Percentiles rank a stretch among this genome's conserved stretches.
Conservation (phyloP, 2,113 vertebrate species). For the Leiothrix lutea region DNA sequence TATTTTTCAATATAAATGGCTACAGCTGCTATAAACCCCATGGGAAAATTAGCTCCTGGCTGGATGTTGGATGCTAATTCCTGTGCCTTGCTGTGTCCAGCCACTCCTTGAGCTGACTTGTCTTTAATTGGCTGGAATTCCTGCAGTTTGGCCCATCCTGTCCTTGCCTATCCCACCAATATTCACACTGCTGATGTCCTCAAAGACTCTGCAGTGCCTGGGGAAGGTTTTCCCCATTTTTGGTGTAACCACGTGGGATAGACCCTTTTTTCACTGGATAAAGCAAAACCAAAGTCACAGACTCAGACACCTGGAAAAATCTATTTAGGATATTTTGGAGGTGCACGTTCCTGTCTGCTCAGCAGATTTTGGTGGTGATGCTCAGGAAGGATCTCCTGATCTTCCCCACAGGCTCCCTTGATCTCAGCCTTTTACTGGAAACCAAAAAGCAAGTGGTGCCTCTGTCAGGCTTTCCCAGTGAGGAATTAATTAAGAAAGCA, state of each 20-base stretch:
- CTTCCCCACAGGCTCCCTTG: neutral
- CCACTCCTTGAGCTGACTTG: neutral
- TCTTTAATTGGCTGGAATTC: neutral
- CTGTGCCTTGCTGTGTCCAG: neutral
- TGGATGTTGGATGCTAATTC: neutral
- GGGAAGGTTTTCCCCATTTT: neutral
- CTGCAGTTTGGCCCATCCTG: neutral
- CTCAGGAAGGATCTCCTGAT: neutral
- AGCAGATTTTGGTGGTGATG: neutral
- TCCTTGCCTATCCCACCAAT: fast-evolving
- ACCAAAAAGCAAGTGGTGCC: neutral
- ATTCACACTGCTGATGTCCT: neutral
- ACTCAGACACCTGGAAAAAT: neutral
- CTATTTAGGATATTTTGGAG: neutral
- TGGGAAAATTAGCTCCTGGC: fast-evolving
- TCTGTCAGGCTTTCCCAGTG: neutral
- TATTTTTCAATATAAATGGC: fast-evolving
- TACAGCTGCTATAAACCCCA: fast-evolving
- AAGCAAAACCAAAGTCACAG: neutral
- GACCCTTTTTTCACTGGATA: fast-evolving
- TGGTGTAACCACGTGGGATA: fast-evolving
- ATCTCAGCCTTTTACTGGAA: neutral
- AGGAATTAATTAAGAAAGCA: neutral
- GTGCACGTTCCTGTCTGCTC: neutral
- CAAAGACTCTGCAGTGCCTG: neutral